A percentile compares a stretch with the other conserved stretches of the same genome.
These are phyloP conservation scores for Bolinopsis microptera DNA, from an alignment of 37 sponge, comb jelly and placozoan genomes.

Conservation along the genomic window DNA sequence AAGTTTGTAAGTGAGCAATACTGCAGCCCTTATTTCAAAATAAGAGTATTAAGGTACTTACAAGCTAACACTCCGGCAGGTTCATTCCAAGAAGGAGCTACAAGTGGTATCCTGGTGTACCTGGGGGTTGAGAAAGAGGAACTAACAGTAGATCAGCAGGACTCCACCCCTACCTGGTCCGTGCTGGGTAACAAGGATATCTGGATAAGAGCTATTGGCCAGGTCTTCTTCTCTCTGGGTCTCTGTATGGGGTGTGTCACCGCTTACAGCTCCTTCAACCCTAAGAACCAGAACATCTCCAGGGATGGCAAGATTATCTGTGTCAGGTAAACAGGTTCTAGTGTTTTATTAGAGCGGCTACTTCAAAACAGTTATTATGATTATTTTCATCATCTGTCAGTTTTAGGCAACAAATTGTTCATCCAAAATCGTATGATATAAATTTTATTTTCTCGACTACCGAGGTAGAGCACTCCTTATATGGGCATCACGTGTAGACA, in stretches of 20 bases:
- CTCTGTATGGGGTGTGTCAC: not conserved
- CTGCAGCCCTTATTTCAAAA: too few relatives aligned
- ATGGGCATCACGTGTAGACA: too few relatives aligned
- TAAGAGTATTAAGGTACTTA: too few relatives aligned
- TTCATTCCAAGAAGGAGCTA: not conserved
- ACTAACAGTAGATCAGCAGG: not conserved
- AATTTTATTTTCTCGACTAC: too few relatives aligned
- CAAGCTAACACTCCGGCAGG: too few relatives aligned
- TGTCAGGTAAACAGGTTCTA: not conserved
- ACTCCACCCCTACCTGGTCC: not conserved
- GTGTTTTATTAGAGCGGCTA: too few relatives aligned
- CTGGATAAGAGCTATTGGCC: conserved; percentile 12
- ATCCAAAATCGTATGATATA: too few relatives aligned
- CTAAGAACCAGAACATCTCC: not conserved
- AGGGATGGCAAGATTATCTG: conserved; percentile 20
- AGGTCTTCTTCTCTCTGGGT: conserved; percentile 2
- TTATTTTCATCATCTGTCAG: too few relatives aligned
- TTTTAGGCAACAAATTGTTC: too few relatives aligned
- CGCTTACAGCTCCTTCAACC: not conserved
- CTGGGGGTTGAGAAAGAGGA: not conserved
- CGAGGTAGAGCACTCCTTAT: too few relatives aligned
- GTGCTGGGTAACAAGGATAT: conserved; percentile 5
- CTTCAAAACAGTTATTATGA: too few relatives aligned
- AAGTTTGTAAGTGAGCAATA: too few relatives aligned
- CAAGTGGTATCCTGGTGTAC: not conserved